Evolutionary conservation across 2,888 invertebrate species (phyloP), one percentile per base, ranked within the genome.

Genomic region (Emmelina monodactyla): DNA sequence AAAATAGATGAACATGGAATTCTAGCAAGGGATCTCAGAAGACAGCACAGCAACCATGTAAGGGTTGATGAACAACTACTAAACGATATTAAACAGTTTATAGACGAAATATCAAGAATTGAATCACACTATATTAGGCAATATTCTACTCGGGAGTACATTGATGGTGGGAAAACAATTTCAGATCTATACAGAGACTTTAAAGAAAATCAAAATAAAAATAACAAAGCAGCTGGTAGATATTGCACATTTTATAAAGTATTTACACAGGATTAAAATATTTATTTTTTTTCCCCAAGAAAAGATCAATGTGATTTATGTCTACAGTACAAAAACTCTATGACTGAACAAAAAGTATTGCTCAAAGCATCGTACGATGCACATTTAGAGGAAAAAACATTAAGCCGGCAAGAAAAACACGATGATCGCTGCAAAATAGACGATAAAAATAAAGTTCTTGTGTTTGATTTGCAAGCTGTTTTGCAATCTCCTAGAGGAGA

Each of bases 401-500:
- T 42, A 13, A 40, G 42, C 28, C 32, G 41, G 10, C 19, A 34
- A 28, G 44, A 46, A 37, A 47, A 49, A 41, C 9, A 37, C 6
- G 30, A 41, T 16, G 45, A 47, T 28, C 41, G 44, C 0, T n/a
- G 33, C 32, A 14, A 46, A 42, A 32, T 43, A 46, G 22, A 25
- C 25, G 37, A 41, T 25, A 40, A 42, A 9, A 40, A 30, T 15
- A 45, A 41, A 33, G 43, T 34, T 38, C 41, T 44, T 25, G 6
- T 49, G 14, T 47, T 36, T 34, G 43, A 47, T 35, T 16, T 47
- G 14, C 41, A 48, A 41, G 45, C 47, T 15, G 44, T 47, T 28
- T 28, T 47, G 14, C 48, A 45, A 34, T 41, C 37, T 7, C 45
- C 46, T 16, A 38, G 37, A 33, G 46, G 42, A 2, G 36, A 44